Percentiles rank a stretch among this genome's conserved stretches.
phyloP scores from a whole-genome alignment of 2,888 invertebrate species.

The Vandiemenella viatica region DNA sequence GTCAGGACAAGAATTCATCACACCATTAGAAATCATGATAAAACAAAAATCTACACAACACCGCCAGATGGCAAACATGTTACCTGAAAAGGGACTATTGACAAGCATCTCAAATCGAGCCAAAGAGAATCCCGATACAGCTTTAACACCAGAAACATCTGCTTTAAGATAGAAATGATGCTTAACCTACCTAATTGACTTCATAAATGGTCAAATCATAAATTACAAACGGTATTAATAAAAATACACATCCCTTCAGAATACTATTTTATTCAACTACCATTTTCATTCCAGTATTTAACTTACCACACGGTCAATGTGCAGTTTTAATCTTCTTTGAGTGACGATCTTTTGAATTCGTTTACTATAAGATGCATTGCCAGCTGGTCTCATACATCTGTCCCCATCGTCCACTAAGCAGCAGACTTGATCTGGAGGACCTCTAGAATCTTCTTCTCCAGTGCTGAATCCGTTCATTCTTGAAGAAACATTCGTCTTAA shows the following conservation, averaged over 20 bases:
- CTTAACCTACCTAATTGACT: no score
- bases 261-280: neutral
- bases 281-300: neutral
- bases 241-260: neutral
- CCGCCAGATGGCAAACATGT: no score
- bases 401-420: constrained; percentile 82
- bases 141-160: no score
- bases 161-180: no score
- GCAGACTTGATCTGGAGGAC: constrained; percentile 78
- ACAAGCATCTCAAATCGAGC: no score
- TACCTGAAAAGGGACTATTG: no score
- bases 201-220: no score
- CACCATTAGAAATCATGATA: no score
- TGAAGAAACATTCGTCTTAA: constrained; percentile 33
- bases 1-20: no score
- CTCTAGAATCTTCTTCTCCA: constrained; percentile 79
- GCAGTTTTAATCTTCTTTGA: constrained; percentile 76
- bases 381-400: constrained; percentile 73
- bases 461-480: constrained; percentile 82
- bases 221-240: neutral
- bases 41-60: no score
- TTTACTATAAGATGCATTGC: constrained; percentile 92
- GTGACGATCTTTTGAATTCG: constrained; percentile 91
- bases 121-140: no score
- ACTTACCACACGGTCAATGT: constrained; percentile 62